Evolutionary conservation across 2,113 vertebrate genomes (phyloP).

Genomic region (Microtus montanus): DNA sequence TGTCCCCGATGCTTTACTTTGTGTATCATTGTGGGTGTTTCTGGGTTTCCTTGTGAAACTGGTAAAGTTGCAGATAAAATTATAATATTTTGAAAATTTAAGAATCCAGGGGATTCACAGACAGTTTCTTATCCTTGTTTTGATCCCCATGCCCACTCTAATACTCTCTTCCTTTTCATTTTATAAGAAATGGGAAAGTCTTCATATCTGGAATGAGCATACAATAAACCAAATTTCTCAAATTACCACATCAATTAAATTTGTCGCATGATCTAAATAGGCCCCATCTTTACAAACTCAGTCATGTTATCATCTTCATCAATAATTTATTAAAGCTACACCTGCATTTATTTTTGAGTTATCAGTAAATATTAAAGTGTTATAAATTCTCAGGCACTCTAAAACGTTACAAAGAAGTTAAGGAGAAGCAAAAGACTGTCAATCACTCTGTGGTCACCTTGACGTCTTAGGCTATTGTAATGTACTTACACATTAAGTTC

Average conservation of each 20-base stretch:
- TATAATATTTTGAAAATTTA: neutral
- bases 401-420: neutral
- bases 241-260: neutral
- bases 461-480: neutral
- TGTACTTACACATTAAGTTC: neutral
- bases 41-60: conserved; percentile 18
- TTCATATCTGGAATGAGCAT: neutral
- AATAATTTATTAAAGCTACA: conserved; percentile 1
- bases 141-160: neutral
- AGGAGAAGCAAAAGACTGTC: neutral
- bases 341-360: conserved; percentile 29
- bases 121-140: neutral
- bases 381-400: conserved; percentile 11
- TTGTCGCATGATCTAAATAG: neutral
- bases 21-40: conserved; percentile 17
- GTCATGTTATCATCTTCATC: neutral
- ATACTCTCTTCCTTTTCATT: neutral
- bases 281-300: neutral
- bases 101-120: neutral
- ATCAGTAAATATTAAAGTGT: neutral
- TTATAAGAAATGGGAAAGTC: conserved; percentile 7
- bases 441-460: neutral
- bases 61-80: neutral
- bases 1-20: neutral
- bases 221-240: neutral